These are phyloP conservation scores for Ascaphus truei DNA, from an alignment of 2,113 vertebrate species.

Conservation along the genomic window DNA sequence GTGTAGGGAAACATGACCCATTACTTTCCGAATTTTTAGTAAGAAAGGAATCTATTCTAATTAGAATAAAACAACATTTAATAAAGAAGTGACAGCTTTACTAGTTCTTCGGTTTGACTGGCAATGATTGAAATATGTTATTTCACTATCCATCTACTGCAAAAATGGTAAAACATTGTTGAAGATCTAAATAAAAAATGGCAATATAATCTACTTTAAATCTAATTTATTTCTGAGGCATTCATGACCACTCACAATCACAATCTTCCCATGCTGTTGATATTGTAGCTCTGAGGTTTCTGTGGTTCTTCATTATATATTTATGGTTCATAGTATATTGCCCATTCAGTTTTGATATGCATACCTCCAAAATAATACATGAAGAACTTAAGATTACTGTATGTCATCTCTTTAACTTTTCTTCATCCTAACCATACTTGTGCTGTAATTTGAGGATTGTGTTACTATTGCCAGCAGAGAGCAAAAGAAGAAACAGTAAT, in stretches of 20 bases:
- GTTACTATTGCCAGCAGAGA: neutral
- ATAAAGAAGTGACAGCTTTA: too few species aligned
- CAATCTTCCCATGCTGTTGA: neutral
- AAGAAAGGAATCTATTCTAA: too few species aligned
- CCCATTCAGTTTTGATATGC: neutral
- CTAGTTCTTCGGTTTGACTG: too few species aligned
- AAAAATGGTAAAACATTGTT: too few species aligned
- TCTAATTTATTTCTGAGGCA: too few species aligned
- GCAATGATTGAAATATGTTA: too few species aligned
- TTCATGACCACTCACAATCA: neutral
- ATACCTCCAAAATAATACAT: neutral
- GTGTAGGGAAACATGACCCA: too few species aligned
- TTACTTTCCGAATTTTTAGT: too few species aligned
- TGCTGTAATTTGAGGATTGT: neutral
- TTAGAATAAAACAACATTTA: too few species aligned
- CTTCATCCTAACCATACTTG: neutral
- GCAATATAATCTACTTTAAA: too few species aligned
- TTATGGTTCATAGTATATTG: neutral
- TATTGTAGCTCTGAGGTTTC: neutral
- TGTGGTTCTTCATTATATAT: neutral
- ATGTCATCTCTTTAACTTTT: neutral
- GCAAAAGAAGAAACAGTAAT: neutral
- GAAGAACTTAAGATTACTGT: neutral
- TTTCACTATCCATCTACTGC: too few species aligned
- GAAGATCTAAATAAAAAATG: too few species aligned